A percentile compares a stretch with the other conserved stretches of the same genome.
Conservation (phyloP, 2,797 vertebrate species). For the Staurois parvus region DNA sequence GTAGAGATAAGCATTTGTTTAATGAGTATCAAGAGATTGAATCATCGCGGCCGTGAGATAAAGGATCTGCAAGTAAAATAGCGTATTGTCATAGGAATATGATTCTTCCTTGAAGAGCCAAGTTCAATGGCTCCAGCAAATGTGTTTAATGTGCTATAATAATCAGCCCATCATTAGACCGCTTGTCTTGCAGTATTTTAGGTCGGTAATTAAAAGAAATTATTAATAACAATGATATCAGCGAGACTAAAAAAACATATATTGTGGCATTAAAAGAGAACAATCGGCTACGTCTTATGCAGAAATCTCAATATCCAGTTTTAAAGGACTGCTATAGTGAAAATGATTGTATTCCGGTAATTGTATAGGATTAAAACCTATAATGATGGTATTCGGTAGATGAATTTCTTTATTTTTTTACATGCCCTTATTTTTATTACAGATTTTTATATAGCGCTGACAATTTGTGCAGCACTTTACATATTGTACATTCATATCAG, state of each 20-base stretch:
- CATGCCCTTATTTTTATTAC: too few species aligned
- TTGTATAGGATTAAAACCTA: too few species aligned
- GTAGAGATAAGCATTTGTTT: slow-evolving; percentile 40
- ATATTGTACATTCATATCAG: too few species aligned
- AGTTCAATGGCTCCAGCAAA: slow-evolving; percentile 41
- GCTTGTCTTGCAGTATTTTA: slow-evolving; percentile 31
- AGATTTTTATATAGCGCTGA: too few species aligned
- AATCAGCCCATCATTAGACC: slow-evolving; percentile 25
- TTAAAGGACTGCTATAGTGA: too few species aligned
- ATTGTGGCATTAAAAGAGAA: neutral
- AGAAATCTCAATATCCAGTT: too few species aligned
- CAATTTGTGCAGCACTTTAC: too few species aligned
- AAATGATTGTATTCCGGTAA: too few species aligned
- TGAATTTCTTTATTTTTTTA: too few species aligned
- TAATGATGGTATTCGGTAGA: too few species aligned
- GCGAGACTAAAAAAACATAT: neutral
- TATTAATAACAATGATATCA: slow-evolving; percentile 4
- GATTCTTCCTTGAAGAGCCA: slow-evolving; percentile 25
- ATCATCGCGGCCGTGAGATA: slow-evolving; percentile 46
- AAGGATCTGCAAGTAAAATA: slow-evolving; percentile 36
- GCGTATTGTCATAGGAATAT: slow-evolving; percentile 38
- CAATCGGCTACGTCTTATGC: too few species aligned
- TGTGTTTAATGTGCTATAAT: slow-evolving; percentile 53
- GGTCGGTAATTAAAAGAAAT: slow-evolving; percentile 33
- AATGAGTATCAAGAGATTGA: slow-evolving; percentile 56